phyloP scores from a whole-genome alignment of 2,797 vertebrate genomes.

The Sylvilagus floridanus region DNA sequence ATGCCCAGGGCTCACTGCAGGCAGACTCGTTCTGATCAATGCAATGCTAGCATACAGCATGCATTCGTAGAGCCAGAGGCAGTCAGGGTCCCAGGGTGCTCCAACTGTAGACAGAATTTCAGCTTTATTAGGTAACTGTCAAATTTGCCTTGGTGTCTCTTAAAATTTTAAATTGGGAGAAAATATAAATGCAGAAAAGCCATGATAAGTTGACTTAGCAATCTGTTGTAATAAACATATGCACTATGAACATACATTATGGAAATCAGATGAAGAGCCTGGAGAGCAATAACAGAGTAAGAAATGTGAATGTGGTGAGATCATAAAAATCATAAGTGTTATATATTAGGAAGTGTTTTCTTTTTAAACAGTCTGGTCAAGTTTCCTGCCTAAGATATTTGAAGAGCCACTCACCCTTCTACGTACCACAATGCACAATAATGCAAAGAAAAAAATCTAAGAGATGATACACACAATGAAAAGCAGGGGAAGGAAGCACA shows the following conservation, averaged over 20 bases:
- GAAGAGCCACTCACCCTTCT: background rate
- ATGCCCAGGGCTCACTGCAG: slow-evolving; percentile 64
- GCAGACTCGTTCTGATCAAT: slow-evolving; percentile 65
- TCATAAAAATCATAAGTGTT: slow-evolving; percentile 29
- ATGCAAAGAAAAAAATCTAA: slow-evolving; percentile 17
- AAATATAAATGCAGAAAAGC: slow-evolving; percentile 68
- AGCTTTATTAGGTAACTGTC: slow-evolving; percentile 77
- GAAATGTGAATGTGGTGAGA: slow-evolving; percentile 5
- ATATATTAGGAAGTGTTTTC: slow-evolving; percentile 11
- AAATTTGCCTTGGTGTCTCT: slow-evolving; percentile 71
- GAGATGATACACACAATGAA: background rate
- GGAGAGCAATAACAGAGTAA: slow-evolving; percentile 31
- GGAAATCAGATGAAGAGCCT: slow-evolving; percentile 69
- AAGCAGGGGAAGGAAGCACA: background rate
- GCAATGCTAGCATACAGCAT: slow-evolving; percentile 2
- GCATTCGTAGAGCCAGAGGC: slow-evolving; percentile 48
- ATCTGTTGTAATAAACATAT: slow-evolving; percentile 73
- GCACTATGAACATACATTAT: slow-evolving; percentile 62
- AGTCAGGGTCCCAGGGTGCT: slow-evolving; percentile 26
- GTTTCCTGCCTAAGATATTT: slow-evolving; percentile 52
- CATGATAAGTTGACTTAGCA: slow-evolving; percentile 66
- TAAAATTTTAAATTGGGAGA: slow-evolving; percentile 72
- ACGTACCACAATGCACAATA: background rate
- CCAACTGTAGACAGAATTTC: slow-evolving; percentile 56
- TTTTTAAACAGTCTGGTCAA: slow-evolving; percentile 52